Evolutionary conservation across 2,113 vertebrate genomes (phyloP).

Genomic region (Phasianus colchicus): DNA sequence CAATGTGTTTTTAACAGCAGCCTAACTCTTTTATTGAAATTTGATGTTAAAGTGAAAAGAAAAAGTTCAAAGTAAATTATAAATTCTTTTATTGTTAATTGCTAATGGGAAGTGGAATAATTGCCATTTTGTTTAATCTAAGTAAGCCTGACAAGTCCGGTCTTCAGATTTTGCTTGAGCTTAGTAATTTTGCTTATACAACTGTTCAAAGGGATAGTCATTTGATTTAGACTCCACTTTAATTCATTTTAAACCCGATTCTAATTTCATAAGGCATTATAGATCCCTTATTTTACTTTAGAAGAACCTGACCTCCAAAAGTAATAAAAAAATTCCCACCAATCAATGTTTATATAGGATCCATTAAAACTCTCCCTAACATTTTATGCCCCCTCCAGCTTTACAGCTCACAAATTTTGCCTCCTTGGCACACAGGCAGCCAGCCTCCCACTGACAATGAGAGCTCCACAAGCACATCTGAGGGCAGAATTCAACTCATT

Average conservation of each 20-base stretch:
- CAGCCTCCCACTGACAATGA: background rate
- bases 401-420: background rate
- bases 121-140: slow-evolving; percentile 1
- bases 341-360: background rate
- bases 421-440: background rate
- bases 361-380: background rate
- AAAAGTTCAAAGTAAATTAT: slow-evolving; percentile 22
- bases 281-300: background rate
- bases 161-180: slow-evolving; percentile 24
- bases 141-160: background rate
- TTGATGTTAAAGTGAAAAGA: background rate
- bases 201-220: slow-evolving; percentile 14
- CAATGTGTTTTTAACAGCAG: background rate
- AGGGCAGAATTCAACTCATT: slow-evolving; percentile 25
- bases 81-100: slow-evolving; percentile 60
- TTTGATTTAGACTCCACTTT: slow-evolving; percentile 10
- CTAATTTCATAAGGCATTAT: slow-evolving; percentile 10
- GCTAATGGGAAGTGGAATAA: slow-evolving; percentile 34
- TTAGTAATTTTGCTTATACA: background rate
- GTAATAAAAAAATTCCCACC: background rate
- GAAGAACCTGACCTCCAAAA: background rate
- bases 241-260: slow-evolving; percentile 28
- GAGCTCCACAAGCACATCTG: background rate
- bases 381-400: background rate
- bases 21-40: background rate